Evolutionary conservation across 1,140 invertebrate genomes (phyloP).

Genomic region (Temnothorax longispinosus): DNA sequence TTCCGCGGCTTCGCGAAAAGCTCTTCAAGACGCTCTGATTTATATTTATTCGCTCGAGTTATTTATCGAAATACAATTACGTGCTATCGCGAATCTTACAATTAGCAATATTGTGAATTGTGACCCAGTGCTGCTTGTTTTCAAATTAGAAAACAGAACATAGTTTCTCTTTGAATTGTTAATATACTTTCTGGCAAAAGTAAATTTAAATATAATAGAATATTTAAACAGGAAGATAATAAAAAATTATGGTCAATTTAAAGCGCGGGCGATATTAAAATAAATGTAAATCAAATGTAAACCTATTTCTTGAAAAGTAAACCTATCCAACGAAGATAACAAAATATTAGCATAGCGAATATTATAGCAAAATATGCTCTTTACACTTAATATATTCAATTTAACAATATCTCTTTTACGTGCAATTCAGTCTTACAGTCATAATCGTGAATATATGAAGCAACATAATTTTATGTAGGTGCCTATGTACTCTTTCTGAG

Average conservation of each 20-base stretch:
- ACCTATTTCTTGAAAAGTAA: not conserved
- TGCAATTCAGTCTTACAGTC: not conserved
- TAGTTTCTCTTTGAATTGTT: not conserved
- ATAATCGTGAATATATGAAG: slow-evolving; percentile 16
- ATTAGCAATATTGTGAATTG: slow-evolving; percentile 2
- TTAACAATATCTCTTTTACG: not conserved
- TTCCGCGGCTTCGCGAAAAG: slow-evolving; percentile 4
- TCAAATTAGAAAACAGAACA: not conserved
- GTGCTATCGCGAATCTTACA: not conserved
- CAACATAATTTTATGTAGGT: slow-evolving; percentile 6
- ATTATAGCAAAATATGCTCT: not conserved
- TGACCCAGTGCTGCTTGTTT: not conserved
- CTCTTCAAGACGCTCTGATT: slow-evolving; percentile 17
- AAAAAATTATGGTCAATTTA: not conserved
- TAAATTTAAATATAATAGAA: not conserved
- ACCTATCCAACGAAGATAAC: not conserved
- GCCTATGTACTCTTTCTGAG: slow-evolving; percentile 27
- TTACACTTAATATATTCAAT: not conserved
- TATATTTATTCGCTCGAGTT: slow-evolving; percentile 62
- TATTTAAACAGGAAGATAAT: not conserved
- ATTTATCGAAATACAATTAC: slow-evolving; percentile 57
- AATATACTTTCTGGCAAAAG: not conserved
- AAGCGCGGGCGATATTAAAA: not conserved
- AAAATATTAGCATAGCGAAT: not conserved
- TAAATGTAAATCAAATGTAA: not conserved